A percentile compares a stretch with the other conserved stretches of the same genome.
Conservation (phyloP, 2,113 vertebrate species). For the Xiphias gladius region DNA sequence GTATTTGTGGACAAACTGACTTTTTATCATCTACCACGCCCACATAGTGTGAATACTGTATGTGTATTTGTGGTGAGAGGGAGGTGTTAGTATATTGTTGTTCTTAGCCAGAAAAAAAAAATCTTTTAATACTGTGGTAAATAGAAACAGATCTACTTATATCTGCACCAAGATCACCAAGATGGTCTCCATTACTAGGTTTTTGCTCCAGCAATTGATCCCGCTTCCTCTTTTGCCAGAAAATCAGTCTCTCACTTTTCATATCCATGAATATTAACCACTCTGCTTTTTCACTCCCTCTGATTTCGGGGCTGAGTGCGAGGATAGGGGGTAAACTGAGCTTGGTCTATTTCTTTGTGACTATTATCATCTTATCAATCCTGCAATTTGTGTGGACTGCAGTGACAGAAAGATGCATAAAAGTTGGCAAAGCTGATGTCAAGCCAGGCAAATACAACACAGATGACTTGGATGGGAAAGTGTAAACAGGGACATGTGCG, state of each 20-base stretch:
- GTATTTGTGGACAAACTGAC: not conserved
- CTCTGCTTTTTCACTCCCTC: not conserved
- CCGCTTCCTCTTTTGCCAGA: conserved; percentile 48
- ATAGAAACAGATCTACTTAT: conserved; percentile 21
- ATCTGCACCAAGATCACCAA: conserved; percentile 8
- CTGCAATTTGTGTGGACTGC: not conserved
- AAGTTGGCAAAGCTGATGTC: not conserved
- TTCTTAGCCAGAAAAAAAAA: not conserved
- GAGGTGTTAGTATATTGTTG: not conserved
- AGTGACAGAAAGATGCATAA: not conserved
- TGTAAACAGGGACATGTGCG: not conserved
- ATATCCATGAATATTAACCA: conserved; percentile 53
- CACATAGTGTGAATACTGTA: not conserved
- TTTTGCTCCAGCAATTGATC: conserved; percentile 42
- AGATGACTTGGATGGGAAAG: not conserved
- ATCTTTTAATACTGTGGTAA: conserved; percentile 6
- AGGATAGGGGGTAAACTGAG: not conserved
- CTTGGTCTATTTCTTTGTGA: not conserved
- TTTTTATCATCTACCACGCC: not conserved
- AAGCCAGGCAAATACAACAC: not conserved
- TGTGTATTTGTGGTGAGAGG: not conserved
- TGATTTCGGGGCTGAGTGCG: not conserved
- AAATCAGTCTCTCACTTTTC: conserved; percentile 58
- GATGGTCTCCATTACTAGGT: not conserved
- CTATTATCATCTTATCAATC: not conserved